Conservation (phyloP, 2,888 invertebrate genomes). For the Allophyes oxyacanthae region DNA sequence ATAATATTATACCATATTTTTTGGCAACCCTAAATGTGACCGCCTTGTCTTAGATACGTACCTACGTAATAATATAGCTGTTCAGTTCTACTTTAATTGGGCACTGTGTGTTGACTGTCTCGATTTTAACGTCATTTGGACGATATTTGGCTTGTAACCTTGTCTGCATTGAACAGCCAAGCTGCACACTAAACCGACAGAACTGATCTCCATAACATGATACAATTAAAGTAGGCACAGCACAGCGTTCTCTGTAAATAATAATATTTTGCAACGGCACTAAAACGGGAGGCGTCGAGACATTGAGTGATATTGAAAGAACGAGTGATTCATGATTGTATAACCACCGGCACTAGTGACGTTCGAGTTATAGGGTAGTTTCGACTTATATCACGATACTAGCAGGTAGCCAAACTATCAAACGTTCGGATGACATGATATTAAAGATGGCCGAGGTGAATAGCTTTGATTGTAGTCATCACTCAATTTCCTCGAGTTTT, state of each 20-base stretch:
- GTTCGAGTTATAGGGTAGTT: too few species aligned
- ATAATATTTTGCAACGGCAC: conserved; percentile 50
- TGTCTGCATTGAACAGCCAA: too few species aligned
- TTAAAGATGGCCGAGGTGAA: too few species aligned
- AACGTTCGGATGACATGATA: too few species aligned
- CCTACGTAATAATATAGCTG: conserved; percentile 3
- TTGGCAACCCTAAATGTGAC: too few species aligned
- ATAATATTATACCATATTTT: too few species aligned
- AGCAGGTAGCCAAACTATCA: too few species aligned
- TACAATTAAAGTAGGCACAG: conserved; percentile 12
- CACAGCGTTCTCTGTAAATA: conserved; percentile 22
- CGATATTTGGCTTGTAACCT: too few species aligned
- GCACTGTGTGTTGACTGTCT: background rate
- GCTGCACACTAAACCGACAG: too few species aligned
- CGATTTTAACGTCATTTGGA: too few species aligned
- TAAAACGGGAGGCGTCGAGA: conserved; percentile 20
- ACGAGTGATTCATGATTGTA: conserved; percentile 5
- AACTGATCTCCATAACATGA: background rate
- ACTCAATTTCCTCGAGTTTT: conserved; percentile 8
- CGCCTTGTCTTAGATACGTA: conserved; percentile 18
- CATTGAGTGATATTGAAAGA: conserved; percentile 15
- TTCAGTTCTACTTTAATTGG: conserved; percentile 23
- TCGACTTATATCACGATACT: too few species aligned
- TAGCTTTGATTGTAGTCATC: background rate
- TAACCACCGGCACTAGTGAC: background rate